Evolutionary conservation across 2,797 vertebrate species (phyloP), one percentile per base, ranked within the genome.

Genomic region (Helicolenus hilgendorfi): DNA sequence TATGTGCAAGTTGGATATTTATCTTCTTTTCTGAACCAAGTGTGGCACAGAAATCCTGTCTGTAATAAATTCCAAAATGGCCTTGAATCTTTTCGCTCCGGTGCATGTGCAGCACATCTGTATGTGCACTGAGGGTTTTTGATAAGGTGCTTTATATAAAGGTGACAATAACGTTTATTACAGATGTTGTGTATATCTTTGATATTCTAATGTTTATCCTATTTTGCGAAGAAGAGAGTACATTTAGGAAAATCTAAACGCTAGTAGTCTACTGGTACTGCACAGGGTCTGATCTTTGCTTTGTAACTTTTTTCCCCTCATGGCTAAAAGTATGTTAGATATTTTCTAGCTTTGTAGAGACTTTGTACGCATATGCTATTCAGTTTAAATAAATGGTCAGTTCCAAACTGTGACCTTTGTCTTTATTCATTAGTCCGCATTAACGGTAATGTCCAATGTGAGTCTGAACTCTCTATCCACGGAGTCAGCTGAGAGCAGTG

Each of bases 271-370:
- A 96, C 98, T 98, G 97, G 98, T 98, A 96, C 97, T 97, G 96
- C 98, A 98, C 98, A 98, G 98, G 98, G 98, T 98, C 98, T 98
- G 98, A 98, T 98, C 98, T 98, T 99, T 98, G 98, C 98, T 98
- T 98, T 98, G 98, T 98, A 98, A 98, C 97, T 96, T 98, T 98
- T 98, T 97, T 53, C 36, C 69, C 98, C 97, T 98, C 97, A 98
- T 98, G 98, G 98, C 98, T 98, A 98, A 98, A 98, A 93, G 91
- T 96, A 96, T 98, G 98, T 98, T 99, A 99, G 98, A 98, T 97
- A 98, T 99, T 99, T 99, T 99, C 98, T 99, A 99, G 98, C 98
- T 99, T 99, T 99, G 98, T 99, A 99, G 98, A 98, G 97, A 98
- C 98, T 99, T 99, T 98, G 98, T 99, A 99, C 98, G 98, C 98